Evolutionary conservation across 2,888 invertebrate species (phyloP).

Genomic region (Mythimna impura): DNA sequence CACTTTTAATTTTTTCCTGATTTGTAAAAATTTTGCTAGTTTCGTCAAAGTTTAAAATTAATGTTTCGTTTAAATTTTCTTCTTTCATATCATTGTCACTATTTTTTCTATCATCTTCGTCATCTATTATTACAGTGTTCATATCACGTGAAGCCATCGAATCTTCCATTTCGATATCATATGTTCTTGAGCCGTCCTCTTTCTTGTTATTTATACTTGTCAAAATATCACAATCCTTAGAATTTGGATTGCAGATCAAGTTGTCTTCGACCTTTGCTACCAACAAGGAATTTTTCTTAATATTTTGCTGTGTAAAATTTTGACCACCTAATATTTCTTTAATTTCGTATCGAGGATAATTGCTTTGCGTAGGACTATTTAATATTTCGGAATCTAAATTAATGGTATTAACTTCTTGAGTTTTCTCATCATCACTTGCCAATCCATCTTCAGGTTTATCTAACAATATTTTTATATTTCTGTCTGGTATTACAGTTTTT

Average conservation of each 20-base stretch:
- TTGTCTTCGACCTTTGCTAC: neutral
- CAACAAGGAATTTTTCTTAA: neutral
- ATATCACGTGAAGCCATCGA: neutral
- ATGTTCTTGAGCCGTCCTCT: neutral
- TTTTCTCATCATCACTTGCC: neutral
- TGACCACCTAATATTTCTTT: constrained; percentile 51
- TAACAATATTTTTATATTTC: constrained; percentile 59
- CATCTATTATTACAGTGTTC: neutral
- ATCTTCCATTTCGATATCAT: neutral
- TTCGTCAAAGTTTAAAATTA: constrained; percentile 10
- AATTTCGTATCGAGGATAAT: constrained; percentile 50
- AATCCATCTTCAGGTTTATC: constrained; percentile 25
- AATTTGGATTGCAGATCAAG: neutral
- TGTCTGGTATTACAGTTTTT: constrained; percentile 48
- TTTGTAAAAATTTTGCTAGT: neutral
- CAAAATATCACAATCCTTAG: neutral
- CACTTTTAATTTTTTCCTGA: neutral
- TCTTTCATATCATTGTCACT: neutral
- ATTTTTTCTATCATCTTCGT: neutral
- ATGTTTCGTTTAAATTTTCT: neutral
- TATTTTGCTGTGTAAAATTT: neutral
- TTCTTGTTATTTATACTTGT: neutral
- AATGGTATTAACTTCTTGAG: constrained; percentile 2
- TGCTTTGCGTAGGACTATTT: neutral
- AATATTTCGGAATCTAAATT: constrained; percentile 10